Percentiles rank a stretch among this genome's conserved stretches.
These are phyloP conservation scores for Zoanthus sansibaricus DNA, from an alignment of 92 coral and sea anemone species.

Conservation along the genomic window DNA sequence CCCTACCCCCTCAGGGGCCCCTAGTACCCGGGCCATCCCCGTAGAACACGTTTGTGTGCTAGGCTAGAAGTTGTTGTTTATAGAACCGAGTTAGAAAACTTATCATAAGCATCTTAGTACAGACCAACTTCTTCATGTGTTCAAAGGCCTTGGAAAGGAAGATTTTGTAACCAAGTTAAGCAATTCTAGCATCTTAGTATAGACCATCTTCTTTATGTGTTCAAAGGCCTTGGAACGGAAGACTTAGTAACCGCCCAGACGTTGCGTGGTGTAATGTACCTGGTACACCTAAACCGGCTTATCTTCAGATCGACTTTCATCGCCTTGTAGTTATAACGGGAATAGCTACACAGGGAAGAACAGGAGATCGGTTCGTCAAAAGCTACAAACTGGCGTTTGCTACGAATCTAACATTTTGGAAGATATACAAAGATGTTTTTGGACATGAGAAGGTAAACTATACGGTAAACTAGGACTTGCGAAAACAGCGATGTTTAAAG, in stretches of 20 bases:
- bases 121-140: not conserved
- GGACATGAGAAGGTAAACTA: constrained; percentile 23
- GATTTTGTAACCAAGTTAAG: not conserved
- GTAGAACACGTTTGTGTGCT: no score
- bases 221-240: constrained; percentile 21
- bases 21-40: no score
- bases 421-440: not conserved
- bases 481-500: no score
- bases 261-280: constrained; percentile 33
- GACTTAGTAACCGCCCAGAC: not conserved
- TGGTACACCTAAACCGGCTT: not conserved
- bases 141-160: constrained; percentile 18
- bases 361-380: constrained; percentile 21
- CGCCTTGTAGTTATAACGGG: constrained; percentile 42
- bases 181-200: no score
- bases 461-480: no score
- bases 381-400: constrained; percentile 28
- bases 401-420: constrained; percentile 15
- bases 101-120: no score
- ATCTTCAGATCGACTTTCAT: constrained; percentile 51
- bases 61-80: no score
- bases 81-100: no score
- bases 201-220: not conserved
- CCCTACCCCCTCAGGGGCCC: no score
- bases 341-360: constrained; percentile 55